Conservation (phyloP, 2,113 vertebrate species). For the Mustela nigripes region DNA sequence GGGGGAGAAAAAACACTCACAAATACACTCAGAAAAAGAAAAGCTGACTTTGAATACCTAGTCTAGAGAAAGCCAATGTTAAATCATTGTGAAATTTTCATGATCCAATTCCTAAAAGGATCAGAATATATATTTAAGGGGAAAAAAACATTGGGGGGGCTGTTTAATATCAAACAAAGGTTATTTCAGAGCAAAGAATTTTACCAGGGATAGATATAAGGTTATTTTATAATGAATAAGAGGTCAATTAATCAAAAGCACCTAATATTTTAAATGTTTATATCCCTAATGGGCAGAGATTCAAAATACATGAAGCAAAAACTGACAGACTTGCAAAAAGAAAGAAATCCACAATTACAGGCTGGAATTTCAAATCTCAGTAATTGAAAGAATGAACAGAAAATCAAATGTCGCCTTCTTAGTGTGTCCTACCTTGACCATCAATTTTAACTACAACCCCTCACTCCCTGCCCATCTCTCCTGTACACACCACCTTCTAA, state of each 20-base stretch:
- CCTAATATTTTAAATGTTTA: constrained; percentile 1
- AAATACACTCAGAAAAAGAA: neutral
- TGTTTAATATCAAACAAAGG: constrained; percentile 55
- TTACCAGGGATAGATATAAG: neutral
- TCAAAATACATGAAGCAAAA: constrained; percentile 50
- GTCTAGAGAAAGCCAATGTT: neutral
- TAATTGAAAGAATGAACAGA: constrained; percentile 9
- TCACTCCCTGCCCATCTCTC: neutral
- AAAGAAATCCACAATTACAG: constrained; percentile 13
- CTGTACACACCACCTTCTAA: neutral
- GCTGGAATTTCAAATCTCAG: neutral
- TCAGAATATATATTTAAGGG: neutral
- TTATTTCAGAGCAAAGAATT: constrained; percentile 58
- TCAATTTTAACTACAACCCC: neutral
- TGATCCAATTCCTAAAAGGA: neutral
- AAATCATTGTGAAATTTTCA: neutral
- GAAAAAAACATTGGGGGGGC: neutral
- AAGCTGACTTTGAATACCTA: neutral
- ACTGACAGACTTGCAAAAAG: neutral
- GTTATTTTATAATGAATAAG: neutral
- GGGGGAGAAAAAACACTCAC: neutral
- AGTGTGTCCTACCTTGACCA: neutral
- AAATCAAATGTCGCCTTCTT: neutral
- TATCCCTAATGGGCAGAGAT: neutral
- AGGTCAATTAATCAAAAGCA: neutral